Conservation (phyloP, 2,113 vertebrate genomes). For the Bos javanicus region DNA sequence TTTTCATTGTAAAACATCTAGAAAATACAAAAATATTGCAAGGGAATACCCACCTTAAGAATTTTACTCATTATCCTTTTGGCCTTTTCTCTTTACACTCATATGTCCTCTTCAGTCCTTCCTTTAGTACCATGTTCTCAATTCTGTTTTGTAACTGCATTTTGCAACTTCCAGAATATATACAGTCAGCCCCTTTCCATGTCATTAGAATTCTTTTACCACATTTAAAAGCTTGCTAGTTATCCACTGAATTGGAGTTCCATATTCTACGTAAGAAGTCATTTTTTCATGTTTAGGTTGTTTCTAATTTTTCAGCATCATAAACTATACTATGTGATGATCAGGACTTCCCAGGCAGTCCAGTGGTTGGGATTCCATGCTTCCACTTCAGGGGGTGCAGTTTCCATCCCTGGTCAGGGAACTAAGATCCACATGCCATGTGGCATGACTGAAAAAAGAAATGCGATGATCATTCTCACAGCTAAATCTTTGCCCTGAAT, state of each 20-base stretch:
- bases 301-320: neutral
- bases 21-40: neutral
- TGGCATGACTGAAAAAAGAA: accelerated
- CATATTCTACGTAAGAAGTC: neutral
- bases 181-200: neutral
- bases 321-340: neutral
- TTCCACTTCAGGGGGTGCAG: neutral
- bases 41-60: neutral
- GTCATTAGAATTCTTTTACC: neutral
- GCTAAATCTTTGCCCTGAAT: neutral
- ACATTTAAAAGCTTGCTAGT: neutral
- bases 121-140: neutral
- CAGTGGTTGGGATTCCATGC: neutral
- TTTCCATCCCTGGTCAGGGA: neutral
- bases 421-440: neutral
- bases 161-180: neutral
- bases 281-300: neutral
- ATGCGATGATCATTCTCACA: neutral
- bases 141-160: neutral
- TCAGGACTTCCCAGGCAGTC: neutral
- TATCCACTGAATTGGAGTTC: neutral
- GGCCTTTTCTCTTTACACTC: neutral
- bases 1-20: slow-evolving; percentile 11
- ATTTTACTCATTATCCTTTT: neutral
- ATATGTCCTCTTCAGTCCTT: neutral